Conservation (phyloP, 1,140 invertebrate species). For the Neodiprion pinetum region DNA sequence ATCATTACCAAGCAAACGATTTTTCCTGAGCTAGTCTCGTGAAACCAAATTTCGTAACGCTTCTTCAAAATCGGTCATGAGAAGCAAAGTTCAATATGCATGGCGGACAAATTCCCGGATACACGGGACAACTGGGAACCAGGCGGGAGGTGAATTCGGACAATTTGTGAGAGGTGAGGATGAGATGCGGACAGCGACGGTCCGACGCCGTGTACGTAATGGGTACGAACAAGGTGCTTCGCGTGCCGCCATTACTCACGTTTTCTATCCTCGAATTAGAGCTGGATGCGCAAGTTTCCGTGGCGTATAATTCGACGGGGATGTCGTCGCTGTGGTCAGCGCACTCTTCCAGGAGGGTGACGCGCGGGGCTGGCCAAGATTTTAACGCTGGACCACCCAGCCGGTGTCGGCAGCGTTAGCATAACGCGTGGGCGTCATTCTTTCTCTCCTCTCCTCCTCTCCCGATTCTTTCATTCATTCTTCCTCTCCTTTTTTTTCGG, state of each 20-base stretch:
- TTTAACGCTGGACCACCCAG: conserved; percentile 57
- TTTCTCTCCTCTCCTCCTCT: conserved; percentile 47
- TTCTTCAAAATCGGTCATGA: too few relatives aligned
- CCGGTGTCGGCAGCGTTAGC: conserved; percentile 57
- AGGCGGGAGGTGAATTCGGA: too few relatives aligned
- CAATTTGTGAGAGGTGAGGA: too few relatives aligned
- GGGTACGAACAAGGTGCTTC: neutral
- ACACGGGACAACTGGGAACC: too few relatives aligned
- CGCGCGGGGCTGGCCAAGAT: neutral
- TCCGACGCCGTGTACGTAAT: neutral
- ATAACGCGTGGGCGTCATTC: conserved; percentile 62
- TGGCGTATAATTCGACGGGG: neutral
- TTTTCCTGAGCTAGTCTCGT: too few relatives aligned
- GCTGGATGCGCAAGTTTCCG: neutral
- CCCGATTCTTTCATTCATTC: conserved; percentile 24
- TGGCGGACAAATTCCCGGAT: too few relatives aligned
- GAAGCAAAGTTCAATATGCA: too few relatives aligned
- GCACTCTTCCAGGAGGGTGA: neutral
- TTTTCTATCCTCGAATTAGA: neutral
- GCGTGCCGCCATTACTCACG: neutral
- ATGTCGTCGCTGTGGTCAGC: conserved; percentile 1
- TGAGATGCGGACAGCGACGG: too few relatives aligned
- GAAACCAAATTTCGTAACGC: too few relatives aligned
- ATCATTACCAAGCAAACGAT: too few relatives aligned
- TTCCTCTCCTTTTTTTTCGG: conserved; percentile 31